phyloP scores from a whole-genome alignment of 2,797 vertebrate genomes.

The Nothura maculosa region DNA sequence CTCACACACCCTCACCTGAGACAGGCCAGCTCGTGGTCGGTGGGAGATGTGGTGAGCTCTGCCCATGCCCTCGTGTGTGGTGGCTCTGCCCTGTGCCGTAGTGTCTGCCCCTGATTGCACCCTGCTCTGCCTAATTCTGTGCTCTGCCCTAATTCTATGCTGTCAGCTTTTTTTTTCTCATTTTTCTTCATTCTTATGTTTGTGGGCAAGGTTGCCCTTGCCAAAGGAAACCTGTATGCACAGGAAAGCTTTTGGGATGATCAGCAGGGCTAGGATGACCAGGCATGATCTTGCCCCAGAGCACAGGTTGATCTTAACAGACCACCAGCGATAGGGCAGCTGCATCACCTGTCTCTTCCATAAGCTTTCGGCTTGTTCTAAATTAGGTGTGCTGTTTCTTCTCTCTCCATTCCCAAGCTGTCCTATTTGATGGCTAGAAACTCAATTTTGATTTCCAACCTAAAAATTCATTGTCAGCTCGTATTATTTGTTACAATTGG shows the following conservation, averaged over 20 bases:
- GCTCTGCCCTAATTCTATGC: background rate
- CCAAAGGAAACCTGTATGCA: background rate
- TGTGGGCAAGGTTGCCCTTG: fast-evolving
- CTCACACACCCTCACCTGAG: background rate
- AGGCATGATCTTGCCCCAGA: background rate
- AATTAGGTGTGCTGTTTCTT: background rate
- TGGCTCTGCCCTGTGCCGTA: background rate
- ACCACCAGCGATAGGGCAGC: background rate
- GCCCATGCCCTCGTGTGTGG: background rate
- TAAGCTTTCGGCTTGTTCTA: background rate
- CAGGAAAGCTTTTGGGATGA: background rate
- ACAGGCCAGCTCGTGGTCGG: background rate
- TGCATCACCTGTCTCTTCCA: background rate
- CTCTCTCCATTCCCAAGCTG: background rate
- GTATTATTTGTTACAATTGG: background rate
- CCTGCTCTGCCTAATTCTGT: background rate
- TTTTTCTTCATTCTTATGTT: background rate
- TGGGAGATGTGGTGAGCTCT: background rate
- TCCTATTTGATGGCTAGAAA: background rate
- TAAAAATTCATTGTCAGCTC: background rate
- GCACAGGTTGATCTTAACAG: background rate
- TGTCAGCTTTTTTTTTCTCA: background rate
- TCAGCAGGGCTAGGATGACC: background rate
- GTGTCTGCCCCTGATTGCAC: background rate
- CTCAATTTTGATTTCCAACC: background rate